Base-by-base conservation (phyloP, 2,888 invertebrate genomes). In the Desoria tigrina region DNA sequence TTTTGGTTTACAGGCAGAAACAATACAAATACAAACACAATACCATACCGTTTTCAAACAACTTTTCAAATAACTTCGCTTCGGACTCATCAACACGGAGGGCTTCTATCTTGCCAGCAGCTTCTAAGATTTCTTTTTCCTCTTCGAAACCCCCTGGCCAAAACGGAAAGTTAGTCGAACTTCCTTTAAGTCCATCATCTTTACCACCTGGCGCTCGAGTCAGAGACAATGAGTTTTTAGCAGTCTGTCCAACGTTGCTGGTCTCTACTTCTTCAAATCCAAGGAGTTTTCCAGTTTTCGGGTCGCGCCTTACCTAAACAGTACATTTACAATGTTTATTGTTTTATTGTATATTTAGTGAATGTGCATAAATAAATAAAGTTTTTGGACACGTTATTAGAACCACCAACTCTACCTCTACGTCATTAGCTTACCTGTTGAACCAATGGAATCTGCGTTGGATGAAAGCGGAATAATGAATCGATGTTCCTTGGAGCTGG, bases 71-170 rank as follows among this genome's bases (percentile, higher is more conserved):
- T 18, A 74, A 28, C 63, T 72, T 54, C 4, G 32, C 61, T 50
- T 75, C 74, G 27, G 69, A 63, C 42, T 65, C 42, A 59, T 71
- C 66, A 1, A 49, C 42, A 45, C 53, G 32, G 11, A 65, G 42
- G 9, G 50, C 45, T 18, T 59, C 59, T 11, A 68, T 42, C 39
- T 63, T 62, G 27, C 18, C 27, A n/a, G 64, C 28, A 0, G 59
- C 16, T 39, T 61, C 42, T 23, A 57, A 55, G 3, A 42, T 53
- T 23, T 66, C 56, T 45, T 68, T 69, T 49, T 82, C 82, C 68
- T 82, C 80, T 24, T 84, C 82, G 79, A 92, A 89, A 1, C 92
- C 90, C 54, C 91, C 94, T 0, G 94, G 94, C 84, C 91, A 87
- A 79, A 95, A 95, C 0, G 92, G 93, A 78, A 87, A 88, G 79